phyloP scores from a whole-genome alignment of 2,888 invertebrate genomes.

The Tipula unca region DNA sequence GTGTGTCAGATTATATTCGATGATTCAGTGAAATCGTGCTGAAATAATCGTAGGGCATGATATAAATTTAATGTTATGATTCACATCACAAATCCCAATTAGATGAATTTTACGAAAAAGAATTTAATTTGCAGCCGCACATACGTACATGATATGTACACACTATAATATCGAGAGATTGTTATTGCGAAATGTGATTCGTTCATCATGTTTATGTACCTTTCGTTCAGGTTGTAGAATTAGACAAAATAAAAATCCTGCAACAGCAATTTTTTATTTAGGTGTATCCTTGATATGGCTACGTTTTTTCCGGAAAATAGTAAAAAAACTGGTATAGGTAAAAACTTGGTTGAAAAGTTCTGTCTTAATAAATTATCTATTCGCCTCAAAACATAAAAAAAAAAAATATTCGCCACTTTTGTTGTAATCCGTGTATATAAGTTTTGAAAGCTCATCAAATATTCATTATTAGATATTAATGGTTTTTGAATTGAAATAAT shows the following conservation, averaged over 20 bases:
- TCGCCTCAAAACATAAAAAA: background rate
- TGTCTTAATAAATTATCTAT: background rate
- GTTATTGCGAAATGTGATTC: background rate
- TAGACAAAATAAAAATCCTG: background rate
- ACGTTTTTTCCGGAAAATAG: background rate
- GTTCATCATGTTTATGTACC: background rate
- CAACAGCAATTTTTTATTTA: background rate
- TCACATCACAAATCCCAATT: background rate
- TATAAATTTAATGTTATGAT: background rate
- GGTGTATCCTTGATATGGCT: background rate
- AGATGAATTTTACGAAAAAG: background rate
- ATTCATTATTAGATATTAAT: constrained; percentile 8
- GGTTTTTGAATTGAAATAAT: constrained; percentile 1
- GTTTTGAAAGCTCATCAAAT: background rate
- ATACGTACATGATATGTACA: background rate
- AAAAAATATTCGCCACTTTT: background rate
- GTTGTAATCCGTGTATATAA: background rate
- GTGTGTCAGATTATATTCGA: background rate
- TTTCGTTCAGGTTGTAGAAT: background rate
- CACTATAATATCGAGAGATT: background rate
- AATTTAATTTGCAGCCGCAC: background rate
- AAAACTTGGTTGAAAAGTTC: background rate
- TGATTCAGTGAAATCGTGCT: background rate
- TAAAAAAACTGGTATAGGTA: background rate
- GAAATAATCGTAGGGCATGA: background rate